Conservation (phyloP, 2,888 invertebrate genomes). For the Gymnosoma rotundatum region DNA sequence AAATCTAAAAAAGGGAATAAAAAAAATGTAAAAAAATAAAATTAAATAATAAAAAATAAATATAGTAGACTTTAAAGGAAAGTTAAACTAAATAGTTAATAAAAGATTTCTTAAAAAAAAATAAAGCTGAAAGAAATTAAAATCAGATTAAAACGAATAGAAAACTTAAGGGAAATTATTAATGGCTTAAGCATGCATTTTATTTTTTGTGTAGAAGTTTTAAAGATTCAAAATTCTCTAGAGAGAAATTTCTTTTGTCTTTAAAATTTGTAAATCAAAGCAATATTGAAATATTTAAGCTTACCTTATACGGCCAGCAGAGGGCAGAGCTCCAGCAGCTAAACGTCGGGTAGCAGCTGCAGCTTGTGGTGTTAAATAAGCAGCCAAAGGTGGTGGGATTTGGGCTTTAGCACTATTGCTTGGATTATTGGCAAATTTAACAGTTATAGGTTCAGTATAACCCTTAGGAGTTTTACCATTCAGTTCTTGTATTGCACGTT, state of each 20-base stretch:
- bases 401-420: slow-evolving; percentile 92
- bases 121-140: slow-evolving; percentile 6
- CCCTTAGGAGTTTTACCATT: slow-evolving; percentile 95
- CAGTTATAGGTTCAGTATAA: slow-evolving; percentile 94
- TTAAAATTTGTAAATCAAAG: neutral
- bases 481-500: slow-evolving; percentile 94
- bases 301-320: slow-evolving; percentile 90
- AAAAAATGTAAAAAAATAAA: slow-evolving; percentile 19
- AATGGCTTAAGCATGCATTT: slow-evolving; percentile 53
- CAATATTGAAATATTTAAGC: slow-evolving; percentile 72
- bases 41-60: neutral
- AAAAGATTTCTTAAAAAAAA: neutral
- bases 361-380: slow-evolving; percentile 91
- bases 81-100: neutral
- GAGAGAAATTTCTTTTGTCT: neutral
- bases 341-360: slow-evolving; percentile 88
- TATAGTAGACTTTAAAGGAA: neutral
- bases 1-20: slow-evolving; percentile 10
- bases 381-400: slow-evolving; percentile 89
- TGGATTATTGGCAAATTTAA: slow-evolving; percentile 97
- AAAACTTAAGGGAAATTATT: slow-evolving; percentile 26
- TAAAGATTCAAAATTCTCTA: neutral
- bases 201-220: neutral
- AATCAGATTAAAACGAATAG: neutral
- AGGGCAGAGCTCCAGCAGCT: slow-evolving; percentile 88